Conservation (phyloP, 2,797 vertebrate genomes). For the Cygnus olor region DNA sequence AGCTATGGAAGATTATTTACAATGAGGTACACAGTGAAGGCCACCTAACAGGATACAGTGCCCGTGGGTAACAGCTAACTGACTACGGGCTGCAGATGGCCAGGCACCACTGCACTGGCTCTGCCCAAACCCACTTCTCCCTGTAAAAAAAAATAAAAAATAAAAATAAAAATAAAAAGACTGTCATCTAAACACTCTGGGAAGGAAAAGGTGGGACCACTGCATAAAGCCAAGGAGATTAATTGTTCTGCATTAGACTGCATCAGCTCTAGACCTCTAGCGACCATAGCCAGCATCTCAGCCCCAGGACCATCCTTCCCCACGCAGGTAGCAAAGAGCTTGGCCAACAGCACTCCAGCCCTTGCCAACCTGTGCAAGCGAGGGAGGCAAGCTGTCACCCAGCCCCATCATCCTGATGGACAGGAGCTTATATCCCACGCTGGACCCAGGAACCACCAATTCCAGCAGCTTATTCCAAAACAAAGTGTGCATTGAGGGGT, state of each 20-base stretch:
- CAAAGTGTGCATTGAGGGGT: slow-evolving; percentile 47
- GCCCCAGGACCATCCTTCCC: background rate
- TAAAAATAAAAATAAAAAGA: background rate
- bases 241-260: background rate
- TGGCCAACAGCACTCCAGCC: background rate
- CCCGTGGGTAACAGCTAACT: background rate
- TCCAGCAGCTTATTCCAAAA: slow-evolving; percentile 55
- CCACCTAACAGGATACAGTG: too few relatives aligned
- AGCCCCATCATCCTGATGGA: slow-evolving; percentile 49
- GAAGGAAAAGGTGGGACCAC: background rate
- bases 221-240: background rate
- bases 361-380: background rate
- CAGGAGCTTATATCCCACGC: slow-evolving; percentile 40
- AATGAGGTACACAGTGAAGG: background rate
- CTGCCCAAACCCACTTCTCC: background rate
- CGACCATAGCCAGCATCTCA: background rate
- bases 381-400: slow-evolving; percentile 41
- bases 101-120: background rate
- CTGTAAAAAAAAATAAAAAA: background rate
- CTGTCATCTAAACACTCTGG: background rate
- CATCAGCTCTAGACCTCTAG: background rate
- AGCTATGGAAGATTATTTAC: background rate
- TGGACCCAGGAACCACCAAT: slow-evolving; percentile 13
- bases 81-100: background rate
- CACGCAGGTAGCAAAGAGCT: fast-evolving